Percentiles rank a stretch among this genome's conserved stretches.
Evolutionary conservation across 2,888 invertebrate species (phyloP).

Genomic region (Eupithecia centaureata): DNA sequence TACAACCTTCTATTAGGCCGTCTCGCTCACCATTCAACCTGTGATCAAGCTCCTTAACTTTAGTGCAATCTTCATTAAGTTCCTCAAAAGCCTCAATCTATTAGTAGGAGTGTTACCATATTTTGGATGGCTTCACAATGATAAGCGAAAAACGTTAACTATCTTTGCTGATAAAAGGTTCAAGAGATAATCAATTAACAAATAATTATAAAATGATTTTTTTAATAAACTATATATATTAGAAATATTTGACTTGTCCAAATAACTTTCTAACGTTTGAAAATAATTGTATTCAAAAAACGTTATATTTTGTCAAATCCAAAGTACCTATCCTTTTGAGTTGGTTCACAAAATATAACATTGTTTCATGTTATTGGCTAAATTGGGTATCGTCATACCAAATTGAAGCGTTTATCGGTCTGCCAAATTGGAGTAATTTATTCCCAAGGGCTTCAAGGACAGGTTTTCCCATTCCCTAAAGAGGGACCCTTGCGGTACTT

Average conservation of each 20-base stretch:
- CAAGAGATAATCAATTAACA: no score
- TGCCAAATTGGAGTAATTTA: constrained; percentile 47
- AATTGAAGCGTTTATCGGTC: constrained; percentile 45
- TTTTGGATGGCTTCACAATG: not conserved
- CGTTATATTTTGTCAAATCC: no score
- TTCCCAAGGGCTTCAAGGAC: constrained; percentile 55
- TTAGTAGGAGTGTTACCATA: not conserved
- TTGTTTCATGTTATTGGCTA: constrained; percentile 4
- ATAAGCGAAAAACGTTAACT: not conserved
- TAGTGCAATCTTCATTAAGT: not conserved
- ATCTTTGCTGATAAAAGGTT: not conserved
- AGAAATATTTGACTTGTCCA: not conserved
- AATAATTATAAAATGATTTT: no score
- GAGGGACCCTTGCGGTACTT: constrained; percentile 15
- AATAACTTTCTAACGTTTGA: not conserved
- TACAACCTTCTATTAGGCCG: constrained; percentile 59
- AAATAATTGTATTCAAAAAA: no score
- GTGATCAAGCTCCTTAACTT: constrained; percentile 29
- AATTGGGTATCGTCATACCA: constrained; percentile 38
- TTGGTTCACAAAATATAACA: not conserved
- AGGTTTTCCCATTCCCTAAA: constrained; percentile 28
- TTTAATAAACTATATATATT: no score
- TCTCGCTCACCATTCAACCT: constrained; percentile 43
- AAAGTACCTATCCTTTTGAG: no score
- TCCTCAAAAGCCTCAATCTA: not conserved